phyloP scores from a whole-genome alignment of 2,113 vertebrate species.

The Siphamia tubifer region DNA sequence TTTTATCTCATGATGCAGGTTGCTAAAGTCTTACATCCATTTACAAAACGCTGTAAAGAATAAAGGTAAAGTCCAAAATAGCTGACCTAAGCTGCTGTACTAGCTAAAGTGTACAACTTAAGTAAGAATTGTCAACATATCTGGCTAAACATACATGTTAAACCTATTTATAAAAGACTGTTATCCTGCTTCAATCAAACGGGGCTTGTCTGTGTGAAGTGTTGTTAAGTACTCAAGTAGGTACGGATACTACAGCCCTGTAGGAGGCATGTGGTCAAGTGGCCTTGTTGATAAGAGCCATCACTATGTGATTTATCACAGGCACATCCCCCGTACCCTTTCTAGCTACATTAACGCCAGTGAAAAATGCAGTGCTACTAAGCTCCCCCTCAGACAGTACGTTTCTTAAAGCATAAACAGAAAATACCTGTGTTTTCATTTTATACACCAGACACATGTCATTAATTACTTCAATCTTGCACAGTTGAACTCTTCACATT shows the following conservation, averaged over 20 bases:
- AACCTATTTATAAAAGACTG: neutral
- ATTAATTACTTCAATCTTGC: no score
- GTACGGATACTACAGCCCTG: conserved; percentile 39
- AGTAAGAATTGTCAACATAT: no score
- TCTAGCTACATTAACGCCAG: conserved; percentile 24
- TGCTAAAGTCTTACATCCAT: no score
- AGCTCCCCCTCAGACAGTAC: neutral
- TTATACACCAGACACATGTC: neutral
- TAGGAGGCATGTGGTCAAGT: conserved; percentile 64
- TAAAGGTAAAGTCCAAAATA: neutral
- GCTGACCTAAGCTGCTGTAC: neutral
- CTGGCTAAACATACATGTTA: neutral
- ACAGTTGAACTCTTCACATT: no score
- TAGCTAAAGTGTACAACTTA: neutral
- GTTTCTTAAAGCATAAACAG: neutral
- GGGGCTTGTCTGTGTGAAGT: conserved; percentile 30
- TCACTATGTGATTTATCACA: conserved; percentile 59
- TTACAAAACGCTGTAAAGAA: neutral
- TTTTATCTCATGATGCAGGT: no score
- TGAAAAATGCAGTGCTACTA: conserved; percentile 6
- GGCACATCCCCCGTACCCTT: conserved; percentile 28
- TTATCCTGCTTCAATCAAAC: conserved; percentile 6
- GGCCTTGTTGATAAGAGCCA: conserved; percentile 70
- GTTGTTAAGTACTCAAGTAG: conserved; percentile 18
- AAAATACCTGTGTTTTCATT: neutral